Conservation (phyloP, 2,113 vertebrate species). For the Uria lomvia region DNA sequence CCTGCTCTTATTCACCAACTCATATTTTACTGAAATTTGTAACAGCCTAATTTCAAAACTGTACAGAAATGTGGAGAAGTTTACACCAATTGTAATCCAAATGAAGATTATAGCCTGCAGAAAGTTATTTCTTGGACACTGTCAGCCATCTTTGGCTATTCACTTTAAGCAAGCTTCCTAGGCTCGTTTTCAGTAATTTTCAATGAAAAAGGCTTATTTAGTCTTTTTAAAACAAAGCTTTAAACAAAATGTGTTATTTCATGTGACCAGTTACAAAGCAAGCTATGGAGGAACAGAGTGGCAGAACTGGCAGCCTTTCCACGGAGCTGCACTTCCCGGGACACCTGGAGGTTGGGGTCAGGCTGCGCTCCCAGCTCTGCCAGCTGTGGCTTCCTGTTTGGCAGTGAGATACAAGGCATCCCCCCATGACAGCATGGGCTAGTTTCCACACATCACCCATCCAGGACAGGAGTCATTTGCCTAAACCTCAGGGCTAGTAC, state of each 20-base stretch:
- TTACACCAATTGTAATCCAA: neutral
- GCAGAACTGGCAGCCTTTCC: neutral
- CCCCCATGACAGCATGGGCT: neutral
- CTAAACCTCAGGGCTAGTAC: too few species aligned
- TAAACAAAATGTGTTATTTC: neutral
- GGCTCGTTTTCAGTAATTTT: neutral
- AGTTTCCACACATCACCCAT: neutral
- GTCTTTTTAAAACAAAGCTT: neutral
- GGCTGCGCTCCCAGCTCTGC: neutral
- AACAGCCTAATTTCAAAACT: neutral
- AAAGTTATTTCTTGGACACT: neutral
- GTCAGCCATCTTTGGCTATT: neutral
- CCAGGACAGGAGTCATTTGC: too few species aligned
- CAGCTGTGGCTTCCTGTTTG: fast-evolving
- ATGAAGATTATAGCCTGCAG: neutral
- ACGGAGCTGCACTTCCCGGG: fast-evolving
- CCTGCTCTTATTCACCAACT: neutral
- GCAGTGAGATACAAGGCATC: neutral
- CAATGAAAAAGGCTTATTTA: neutral
- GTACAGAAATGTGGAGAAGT: neutral
- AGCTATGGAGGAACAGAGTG: neutral
- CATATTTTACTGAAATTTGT: neutral
- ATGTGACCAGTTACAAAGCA: neutral
- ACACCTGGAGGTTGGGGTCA: neutral
- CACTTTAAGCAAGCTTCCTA: neutral